Base-by-base conservation (phyloP, 2,888 invertebrate genomes). In the Latheticus oryzae region DNA sequence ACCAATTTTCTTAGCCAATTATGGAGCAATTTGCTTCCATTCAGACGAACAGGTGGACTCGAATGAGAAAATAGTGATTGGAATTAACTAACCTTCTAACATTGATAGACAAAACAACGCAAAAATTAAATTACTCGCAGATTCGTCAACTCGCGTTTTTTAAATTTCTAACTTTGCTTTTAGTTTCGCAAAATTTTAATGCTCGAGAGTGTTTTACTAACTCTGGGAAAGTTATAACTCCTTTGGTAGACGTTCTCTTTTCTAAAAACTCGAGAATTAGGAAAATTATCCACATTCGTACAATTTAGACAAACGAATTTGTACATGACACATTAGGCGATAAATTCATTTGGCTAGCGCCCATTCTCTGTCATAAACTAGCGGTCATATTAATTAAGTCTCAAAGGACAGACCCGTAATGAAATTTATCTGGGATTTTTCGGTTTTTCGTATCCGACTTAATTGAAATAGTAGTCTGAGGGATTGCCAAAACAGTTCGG, bases 1-100 rank as follows among this genome's bases (percentile, higher is more conserved):
- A 62, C 30, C 47, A 58, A 58, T 59, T 61, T 58, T 60, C 52
- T 54, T 55, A 52, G 51, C 52, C 64, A 62, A 64, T 64, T 63
- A 62, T 58, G 54, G 56, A 52, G 53, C 62, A 63, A 62, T 63
- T 61, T 56, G 52, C 60, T 60, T 52, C 53, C 45, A 56, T 51
- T 54, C 58, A 38, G 47, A 43, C 35, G 58, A 58, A 60, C 61
- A 62, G 65, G 60, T 63, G 57, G 63, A 61, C 57, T 55, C 53
- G 59, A 28, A 23, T 30, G 7, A 54, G 51, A 54, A 24, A 32
- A 47, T 21, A 53, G 57, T 58, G 60, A 61, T 61, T 61, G 60
- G 53, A 21, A 48, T 52, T 53, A n/a, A n/a, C n/a, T n/a, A n/a
- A n/a, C n/a, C n/a, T n/a, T n/a, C n/a, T n/a, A n/a, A n/a, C n/a